Conservation (phyloP, 2,797 vertebrate species). For the Enteromius treurensis region DNA sequence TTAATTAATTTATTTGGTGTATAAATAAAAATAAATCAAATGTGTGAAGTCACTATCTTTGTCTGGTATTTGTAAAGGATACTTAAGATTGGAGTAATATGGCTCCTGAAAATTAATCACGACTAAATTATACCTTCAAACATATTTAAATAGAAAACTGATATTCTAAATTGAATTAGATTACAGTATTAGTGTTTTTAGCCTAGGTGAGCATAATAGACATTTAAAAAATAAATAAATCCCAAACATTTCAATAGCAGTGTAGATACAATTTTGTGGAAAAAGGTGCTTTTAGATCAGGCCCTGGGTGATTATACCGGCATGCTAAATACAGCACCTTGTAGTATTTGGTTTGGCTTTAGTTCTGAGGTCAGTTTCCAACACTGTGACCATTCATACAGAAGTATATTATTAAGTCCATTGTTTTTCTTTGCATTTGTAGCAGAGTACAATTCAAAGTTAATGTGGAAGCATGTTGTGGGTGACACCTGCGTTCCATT, state of each 20-base stretch:
- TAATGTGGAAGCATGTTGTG: neutral
- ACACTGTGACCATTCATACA: neutral
- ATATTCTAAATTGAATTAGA: too few species aligned
- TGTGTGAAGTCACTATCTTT: neutral
- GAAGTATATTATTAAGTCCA: neutral
- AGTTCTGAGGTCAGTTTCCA: neutral
- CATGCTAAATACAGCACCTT: neutral
- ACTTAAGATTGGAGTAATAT: neutral
- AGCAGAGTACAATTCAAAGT: neutral
- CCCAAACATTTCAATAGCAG: neutral
- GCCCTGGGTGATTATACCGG: neutral
- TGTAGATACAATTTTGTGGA: neutral
- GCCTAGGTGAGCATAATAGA: neutral
- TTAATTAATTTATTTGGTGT: neutral
- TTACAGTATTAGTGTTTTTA: too few species aligned
- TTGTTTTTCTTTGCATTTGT: neutral
- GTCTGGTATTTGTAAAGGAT: neutral
- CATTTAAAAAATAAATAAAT: too few species aligned
- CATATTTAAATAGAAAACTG: too few species aligned
- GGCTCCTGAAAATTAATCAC: neutral
- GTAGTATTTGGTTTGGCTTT: neutral
- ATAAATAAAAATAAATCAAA: neutral
- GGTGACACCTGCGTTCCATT: neutral
- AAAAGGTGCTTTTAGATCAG: neutral
- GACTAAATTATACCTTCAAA: neutral